Evolutionary conservation across 1,140 invertebrate species (phyloP).

Genomic region (Diachasma alloeum): DNA sequence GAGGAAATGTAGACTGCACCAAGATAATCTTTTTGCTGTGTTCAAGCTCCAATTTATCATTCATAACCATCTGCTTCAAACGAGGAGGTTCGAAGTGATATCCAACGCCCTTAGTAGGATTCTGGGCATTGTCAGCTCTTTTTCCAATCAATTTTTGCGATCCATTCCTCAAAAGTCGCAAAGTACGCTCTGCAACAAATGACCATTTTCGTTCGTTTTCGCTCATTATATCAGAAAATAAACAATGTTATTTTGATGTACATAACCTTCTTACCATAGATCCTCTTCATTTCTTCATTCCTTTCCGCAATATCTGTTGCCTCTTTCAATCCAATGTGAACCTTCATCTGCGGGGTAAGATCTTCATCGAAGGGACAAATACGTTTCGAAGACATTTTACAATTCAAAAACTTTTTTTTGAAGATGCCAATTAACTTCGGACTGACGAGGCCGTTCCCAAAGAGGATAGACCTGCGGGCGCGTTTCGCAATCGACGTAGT

Average conservation of each 20-base stretch:
- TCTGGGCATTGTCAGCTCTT: constrained; percentile 27
- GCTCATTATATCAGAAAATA: neutral
- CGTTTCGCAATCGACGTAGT: too few species aligned
- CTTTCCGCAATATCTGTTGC: constrained; percentile 38
- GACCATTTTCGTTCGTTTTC: neutral
- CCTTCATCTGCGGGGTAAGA: constrained; percentile 45
- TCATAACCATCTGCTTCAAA: constrained; percentile 48
- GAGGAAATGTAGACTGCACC: constrained; percentile 21
- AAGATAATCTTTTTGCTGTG: constrained; percentile 33
- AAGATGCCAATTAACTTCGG: too few species aligned
- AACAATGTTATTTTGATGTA: constrained; percentile 1
- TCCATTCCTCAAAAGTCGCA: constrained; percentile 45
- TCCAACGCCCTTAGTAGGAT: neutral
- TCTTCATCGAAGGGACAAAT: constrained; percentile 47
- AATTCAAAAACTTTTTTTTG: too few species aligned
- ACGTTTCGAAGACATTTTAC: constrained; percentile 46
- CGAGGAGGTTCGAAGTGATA: constrained; percentile 22
- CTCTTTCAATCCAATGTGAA: constrained; percentile 47
- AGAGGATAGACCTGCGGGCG: too few species aligned
- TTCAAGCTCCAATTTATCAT: constrained; percentile 42
- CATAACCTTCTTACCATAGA: constrained; percentile 48
- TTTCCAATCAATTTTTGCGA: constrained; percentile 31
- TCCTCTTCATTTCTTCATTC: constrained; percentile 43
- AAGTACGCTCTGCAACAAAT: constrained; percentile 40
- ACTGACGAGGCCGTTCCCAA: too few species aligned